Conservation (phyloP, 2,113 vertebrate genomes). For the Hystrix cristata region DNA sequence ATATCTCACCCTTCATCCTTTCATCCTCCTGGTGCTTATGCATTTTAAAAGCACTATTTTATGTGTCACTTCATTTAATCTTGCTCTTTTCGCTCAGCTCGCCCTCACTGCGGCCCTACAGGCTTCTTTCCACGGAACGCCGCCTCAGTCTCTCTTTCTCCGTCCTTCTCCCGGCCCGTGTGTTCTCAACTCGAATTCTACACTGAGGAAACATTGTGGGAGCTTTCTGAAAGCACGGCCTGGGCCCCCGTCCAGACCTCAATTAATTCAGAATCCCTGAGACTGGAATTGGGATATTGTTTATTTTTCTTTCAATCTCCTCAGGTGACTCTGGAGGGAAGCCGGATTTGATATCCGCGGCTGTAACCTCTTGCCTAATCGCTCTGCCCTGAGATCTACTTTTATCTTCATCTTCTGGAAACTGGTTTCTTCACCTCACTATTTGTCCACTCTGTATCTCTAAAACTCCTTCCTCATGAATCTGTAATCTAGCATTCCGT, state of each 20-base stretch:
- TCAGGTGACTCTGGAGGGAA: neutral
- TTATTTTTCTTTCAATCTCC: neutral
- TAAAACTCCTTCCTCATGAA: neutral
- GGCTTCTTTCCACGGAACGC: neutral
- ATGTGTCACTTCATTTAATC: constrained; percentile 27
- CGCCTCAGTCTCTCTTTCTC: neutral
- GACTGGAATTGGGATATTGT: neutral
- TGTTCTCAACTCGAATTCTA: neutral
- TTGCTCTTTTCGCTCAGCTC: neutral
- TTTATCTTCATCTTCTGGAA: neutral
- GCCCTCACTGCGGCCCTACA: neutral
- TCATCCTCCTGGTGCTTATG: constrained; percentile 38
- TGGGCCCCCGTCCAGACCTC: neutral
- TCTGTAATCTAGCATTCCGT: neutral
- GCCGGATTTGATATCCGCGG: neutral
- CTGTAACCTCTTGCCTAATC: neutral
- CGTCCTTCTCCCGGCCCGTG: neutral
- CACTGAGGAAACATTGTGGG: neutral
- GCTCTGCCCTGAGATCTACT: neutral
- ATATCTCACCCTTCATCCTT: constrained; percentile 31
- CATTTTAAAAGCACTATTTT: constrained; percentile 51
- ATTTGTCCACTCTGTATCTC: neutral
- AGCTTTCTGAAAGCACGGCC: neutral
- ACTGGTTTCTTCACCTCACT: neutral
- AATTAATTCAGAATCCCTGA: neutral